Evolutionary conservation across 2,113 vertebrate species (phyloP).

Genomic region (Syngnathus typhle): DNA sequence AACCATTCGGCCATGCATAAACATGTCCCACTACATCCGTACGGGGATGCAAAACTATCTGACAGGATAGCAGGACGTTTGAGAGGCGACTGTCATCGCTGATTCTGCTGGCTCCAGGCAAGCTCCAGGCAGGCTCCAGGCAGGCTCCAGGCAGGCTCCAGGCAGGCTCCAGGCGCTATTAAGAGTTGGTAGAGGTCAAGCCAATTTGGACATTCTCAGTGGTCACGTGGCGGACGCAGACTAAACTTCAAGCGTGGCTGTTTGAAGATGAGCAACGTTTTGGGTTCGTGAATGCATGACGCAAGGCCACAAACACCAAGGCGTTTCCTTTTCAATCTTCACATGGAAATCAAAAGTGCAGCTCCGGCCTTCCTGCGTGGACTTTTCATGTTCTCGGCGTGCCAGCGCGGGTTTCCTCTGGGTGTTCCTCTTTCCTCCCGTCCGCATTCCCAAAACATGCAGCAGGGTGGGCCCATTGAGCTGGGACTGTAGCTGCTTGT

Average conservation of each 20-base stretch:
- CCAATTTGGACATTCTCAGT: constrained; percentile 52
- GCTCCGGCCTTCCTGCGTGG: too few species aligned
- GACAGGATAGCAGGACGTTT: constrained; percentile 34
- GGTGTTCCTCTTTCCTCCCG: too few species aligned
- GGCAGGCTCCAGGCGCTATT: constrained; percentile 28
- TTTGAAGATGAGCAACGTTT: constrained; percentile 24
- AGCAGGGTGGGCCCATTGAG: too few species aligned
- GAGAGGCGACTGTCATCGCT: constrained; percentile 20
- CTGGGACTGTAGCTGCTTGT: too few species aligned
- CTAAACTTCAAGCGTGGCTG: constrained; percentile 27
- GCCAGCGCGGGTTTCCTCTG: too few species aligned
- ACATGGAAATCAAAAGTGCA: too few species aligned
- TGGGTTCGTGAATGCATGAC: not conserved
- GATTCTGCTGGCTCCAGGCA: constrained; percentile 22
- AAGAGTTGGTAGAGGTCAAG: constrained; percentile 48
- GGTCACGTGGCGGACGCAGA: constrained; percentile 28
- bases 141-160: constrained; percentile 31
- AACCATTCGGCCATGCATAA: constrained; percentile 25
- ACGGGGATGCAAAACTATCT: constrained; percentile 34
- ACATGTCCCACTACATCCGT: constrained; percentile 26
- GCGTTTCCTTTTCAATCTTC: not conserved
- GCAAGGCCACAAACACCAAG: not conserved
- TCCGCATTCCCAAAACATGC: too few species aligned
- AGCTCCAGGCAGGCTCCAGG: constrained; percentile 28
- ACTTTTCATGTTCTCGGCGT: too few species aligned